These are phyloP conservation scores for Sphenopsis melanotis DNA, from an alignment of 2,797 vertebrate species.

Conservation along the genomic window DNA sequence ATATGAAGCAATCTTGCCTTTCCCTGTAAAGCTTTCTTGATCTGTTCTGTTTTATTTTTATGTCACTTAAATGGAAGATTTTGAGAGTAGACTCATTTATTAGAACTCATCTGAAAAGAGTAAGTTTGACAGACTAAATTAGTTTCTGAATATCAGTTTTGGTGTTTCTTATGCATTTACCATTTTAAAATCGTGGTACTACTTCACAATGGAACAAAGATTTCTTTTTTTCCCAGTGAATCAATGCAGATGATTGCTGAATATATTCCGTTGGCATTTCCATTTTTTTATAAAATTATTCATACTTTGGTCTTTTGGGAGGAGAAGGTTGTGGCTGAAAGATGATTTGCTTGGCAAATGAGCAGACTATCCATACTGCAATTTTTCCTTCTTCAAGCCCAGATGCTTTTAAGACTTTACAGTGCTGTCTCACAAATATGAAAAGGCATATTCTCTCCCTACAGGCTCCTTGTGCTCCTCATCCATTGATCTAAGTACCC, in stretches of 20 bases:
- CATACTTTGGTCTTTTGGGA: not conserved
- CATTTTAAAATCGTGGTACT: not conserved
- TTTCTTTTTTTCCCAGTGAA: conserved; percentile 22
- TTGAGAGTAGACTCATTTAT: not conserved
- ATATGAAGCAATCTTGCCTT: not conserved
- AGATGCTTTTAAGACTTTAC: not conserved
- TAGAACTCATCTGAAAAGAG: not conserved
- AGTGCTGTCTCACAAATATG: not conserved
- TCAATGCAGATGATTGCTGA: conserved; percentile 21
- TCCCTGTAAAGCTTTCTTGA: conserved; percentile 2
- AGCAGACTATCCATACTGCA: not conserved
- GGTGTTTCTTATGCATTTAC: not conserved
- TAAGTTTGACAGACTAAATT: not conserved
- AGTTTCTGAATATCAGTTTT: not conserved
- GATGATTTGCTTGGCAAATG: conserved; percentile 45
- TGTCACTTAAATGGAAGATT: conserved; percentile 12
- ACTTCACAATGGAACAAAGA: not conserved
- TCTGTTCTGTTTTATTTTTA: conserved; percentile 21
- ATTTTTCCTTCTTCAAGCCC: not conserved
- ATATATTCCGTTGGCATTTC: not conserved
- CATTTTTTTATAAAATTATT: conserved; percentile 41
- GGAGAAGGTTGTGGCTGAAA: conserved; percentile 5
- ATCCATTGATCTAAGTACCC: not conserved
- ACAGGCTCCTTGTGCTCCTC: not conserved
- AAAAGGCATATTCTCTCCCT: not conserved